Percentiles rank a stretch among this genome's conserved stretches.
These are phyloP conservation scores for Phrynocephalus guinanensis DNA, from an alignment of 2,797 vertebrate genomes.

Conservation along the genomic window DNA sequence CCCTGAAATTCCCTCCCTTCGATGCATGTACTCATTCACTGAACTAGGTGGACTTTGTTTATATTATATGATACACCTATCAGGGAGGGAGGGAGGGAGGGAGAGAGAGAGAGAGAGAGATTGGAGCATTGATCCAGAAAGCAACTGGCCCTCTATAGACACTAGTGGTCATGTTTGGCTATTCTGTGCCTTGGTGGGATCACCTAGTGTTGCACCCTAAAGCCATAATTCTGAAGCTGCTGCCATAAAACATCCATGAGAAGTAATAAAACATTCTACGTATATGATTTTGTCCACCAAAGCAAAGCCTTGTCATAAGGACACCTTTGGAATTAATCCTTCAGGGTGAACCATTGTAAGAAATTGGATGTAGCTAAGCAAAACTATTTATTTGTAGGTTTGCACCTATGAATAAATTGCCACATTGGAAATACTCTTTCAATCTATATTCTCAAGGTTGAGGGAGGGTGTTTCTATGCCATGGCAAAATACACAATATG, in stretches of 20 bases:
- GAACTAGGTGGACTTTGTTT: not conserved
- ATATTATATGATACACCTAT: not conserved
- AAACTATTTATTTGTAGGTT: constrained; percentile 48
- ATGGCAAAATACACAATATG: constrained; percentile 38
- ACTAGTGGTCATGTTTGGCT: not conserved
- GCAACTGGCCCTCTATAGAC: not conserved
- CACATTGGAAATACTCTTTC: constrained; percentile 51
- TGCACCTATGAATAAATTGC: constrained; percentile 27
- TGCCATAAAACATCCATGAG: constrained; percentile 13
- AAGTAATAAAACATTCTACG: not conserved
- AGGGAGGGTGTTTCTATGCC: constrained; percentile 25
- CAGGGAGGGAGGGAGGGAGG: not conserved
- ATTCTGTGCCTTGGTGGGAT: not conserved
- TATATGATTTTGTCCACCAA: not conserved
- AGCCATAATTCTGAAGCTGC: constrained; percentile 25
- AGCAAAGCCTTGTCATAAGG: not conserved
- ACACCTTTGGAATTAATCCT: constrained; percentile 18
- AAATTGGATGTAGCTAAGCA: constrained; percentile 58
- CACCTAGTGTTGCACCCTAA: not conserved
- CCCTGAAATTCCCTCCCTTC: too few species aligned
- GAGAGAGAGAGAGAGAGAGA: not conserved
- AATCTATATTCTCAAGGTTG: not conserved
- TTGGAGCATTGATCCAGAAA: not conserved
- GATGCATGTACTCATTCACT: not conserved
- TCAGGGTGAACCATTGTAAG: not conserved